These are phyloP conservation scores for Epizoanthus ramosus DNA, from an alignment of 92 coral and sea anemone genomes.

Conservation along the genomic window DNA sequence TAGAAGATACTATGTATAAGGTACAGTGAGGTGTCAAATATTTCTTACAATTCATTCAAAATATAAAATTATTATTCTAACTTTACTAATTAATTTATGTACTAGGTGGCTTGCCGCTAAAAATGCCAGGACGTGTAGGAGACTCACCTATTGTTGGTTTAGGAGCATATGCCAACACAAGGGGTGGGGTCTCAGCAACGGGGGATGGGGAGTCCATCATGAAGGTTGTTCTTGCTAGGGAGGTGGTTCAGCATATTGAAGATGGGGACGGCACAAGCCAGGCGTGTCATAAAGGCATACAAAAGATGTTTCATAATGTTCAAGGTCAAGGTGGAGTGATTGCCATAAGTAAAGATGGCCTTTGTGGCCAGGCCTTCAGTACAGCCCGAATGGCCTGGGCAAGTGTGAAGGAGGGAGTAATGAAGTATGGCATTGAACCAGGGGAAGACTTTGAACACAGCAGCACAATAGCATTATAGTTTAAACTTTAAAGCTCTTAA, in stretches of 20 bases:
- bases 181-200: constrained; percentile 80
- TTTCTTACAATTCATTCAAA: no score
- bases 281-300: constrained; percentile 65
- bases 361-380: constrained; percentile 72
- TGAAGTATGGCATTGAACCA: constrained; percentile 71
- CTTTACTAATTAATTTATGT: no score
- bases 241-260: constrained; percentile 75
- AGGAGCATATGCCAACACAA: constrained; percentile 84
- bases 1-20: no score
- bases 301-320: constrained; percentile 59
- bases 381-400: constrained; percentile 88
- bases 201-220: constrained; percentile 94
- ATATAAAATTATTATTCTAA: no score
- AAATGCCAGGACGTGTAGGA: constrained; percentile 89
- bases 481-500: neutral
- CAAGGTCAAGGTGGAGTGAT: constrained; percentile 85
- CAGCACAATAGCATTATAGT: neutral
- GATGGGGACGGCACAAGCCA: constrained; percentile 53
- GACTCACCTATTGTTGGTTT: constrained; percentile 89
- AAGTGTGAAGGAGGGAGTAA: constrained; percentile 60
- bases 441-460: constrained; percentile 49
- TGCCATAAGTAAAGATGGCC: constrained; percentile 72
- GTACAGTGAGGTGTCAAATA: no score
- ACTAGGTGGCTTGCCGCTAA: constrained; percentile 74
- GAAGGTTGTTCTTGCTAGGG: constrained; percentile 84